A percentile compares a stretch with the other conserved stretches of the same genome.
These are phyloP conservation scores for Myiozetetes cayanensis DNA, from an alignment of 2,113 vertebrate genomes.

Conservation along the genomic window DNA sequence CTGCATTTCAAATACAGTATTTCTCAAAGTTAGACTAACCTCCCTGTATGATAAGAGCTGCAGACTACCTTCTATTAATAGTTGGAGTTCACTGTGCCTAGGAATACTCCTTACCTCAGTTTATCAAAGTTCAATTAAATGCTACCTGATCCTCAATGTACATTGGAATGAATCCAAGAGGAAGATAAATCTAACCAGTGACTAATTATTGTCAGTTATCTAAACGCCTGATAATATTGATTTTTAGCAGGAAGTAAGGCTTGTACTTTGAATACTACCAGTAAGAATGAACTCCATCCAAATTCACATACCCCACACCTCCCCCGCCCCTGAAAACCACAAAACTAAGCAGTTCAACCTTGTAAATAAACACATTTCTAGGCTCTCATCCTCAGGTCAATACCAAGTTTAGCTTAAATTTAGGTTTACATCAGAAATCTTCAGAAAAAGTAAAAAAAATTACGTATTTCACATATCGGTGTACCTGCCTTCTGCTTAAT, in stretches of 20 bases:
- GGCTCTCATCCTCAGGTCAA: neutral
- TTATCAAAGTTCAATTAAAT: neutral
- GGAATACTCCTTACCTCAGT: neutral
- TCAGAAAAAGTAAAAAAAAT: neutral
- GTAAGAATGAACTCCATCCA: neutral
- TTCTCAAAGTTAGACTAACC: neutral
- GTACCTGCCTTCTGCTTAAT: neutral
- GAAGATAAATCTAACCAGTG: neutral
- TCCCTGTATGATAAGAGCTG: neutral
- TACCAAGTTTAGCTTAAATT: neutral
- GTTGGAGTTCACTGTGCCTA: neutral
- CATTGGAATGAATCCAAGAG: neutral
- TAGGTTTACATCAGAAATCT: neutral
- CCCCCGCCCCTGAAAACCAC: rapidly evolving
- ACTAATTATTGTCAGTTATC: neutral
- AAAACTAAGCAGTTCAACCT: neutral
- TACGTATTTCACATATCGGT: neutral
- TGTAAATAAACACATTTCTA: neutral
- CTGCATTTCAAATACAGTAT: neutral
- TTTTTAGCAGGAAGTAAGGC: neutral
- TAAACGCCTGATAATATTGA: neutral
- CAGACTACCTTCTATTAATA: neutral
- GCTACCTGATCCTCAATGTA: neutral
- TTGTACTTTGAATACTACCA: neutral
- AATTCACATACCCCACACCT: neutral